phyloP scores from a whole-genome alignment of 1,140 invertebrate species.

The Drosophila parvula region DNA sequence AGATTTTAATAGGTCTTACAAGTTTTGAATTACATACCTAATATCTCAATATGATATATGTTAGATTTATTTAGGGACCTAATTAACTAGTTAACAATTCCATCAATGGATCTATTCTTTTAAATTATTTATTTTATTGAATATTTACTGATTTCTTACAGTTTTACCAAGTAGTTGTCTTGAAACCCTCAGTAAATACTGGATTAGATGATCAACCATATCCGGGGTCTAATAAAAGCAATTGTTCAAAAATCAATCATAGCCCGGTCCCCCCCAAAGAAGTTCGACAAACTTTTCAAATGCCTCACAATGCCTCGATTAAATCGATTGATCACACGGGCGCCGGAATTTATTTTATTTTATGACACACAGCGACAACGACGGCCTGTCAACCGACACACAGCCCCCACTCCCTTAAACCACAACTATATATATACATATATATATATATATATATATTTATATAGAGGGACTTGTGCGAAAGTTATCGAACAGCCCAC shows the following conservation, averaged over 20 bases:
- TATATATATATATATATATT: too few species aligned
- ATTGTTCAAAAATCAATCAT: slow-evolving; percentile 1
- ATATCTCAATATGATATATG: too few species aligned
- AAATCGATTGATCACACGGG: slow-evolving; percentile 25
- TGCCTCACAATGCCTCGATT: slow-evolving; percentile 21
- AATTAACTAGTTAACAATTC: too few species aligned
- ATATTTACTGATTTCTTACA: background rate
- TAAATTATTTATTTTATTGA: background rate
- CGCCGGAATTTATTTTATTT: slow-evolving; percentile 23
- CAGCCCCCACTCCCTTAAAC: background rate
- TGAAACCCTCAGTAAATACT: background rate
- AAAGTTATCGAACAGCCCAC: slow-evolving; percentile 72
- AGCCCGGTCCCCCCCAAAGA: background rate
- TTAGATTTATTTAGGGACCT: too few species aligned
- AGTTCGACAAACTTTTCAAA: slow-evolving; percentile 29
- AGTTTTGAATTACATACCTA: too few species aligned
- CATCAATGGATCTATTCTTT: too few species aligned
- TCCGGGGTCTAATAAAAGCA: background rate
- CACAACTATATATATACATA: too few species aligned
- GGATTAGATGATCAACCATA: background rate
- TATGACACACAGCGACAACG: slow-evolving; percentile 28
- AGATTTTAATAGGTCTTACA: too few species aligned
- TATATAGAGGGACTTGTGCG: background rate
- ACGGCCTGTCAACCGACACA: slow-evolving; percentile 4
- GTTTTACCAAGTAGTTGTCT: background rate